Evolutionary conservation across 2,888 invertebrate species (phyloP).

Genomic region (Himalopsyche tibetana): DNA sequence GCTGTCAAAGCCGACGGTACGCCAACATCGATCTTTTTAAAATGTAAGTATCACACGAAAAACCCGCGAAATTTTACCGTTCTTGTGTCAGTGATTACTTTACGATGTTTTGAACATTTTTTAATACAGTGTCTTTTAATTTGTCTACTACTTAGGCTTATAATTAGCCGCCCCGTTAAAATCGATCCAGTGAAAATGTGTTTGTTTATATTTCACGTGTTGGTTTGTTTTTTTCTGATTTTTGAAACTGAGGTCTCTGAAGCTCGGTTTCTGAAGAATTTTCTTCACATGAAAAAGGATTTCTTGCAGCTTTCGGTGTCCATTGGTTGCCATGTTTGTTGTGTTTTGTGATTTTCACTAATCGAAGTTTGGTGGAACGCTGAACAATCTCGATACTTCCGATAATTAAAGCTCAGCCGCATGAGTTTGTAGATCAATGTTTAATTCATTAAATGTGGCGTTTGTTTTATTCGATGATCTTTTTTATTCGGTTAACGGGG

Average conservation of each 20-base stretch:
- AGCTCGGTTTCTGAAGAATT: slow-evolving; percentile 44
- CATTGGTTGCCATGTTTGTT: slow-evolving; percentile 62
- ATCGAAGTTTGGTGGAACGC: neutral
- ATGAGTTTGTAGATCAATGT: neutral
- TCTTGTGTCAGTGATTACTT: slow-evolving; percentile 47
- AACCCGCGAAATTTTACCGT: slow-evolving; percentile 48
- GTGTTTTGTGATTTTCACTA: slow-evolving; percentile 53
- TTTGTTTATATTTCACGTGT: slow-evolving; percentile 60
- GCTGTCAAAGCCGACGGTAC: slow-evolving; percentile 57
- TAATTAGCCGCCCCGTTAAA: slow-evolving; percentile 16
- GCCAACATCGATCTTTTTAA: slow-evolving; percentile 40
- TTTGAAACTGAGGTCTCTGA: slow-evolving; percentile 50
- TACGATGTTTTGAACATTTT: neutral
- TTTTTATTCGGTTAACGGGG: slow-evolving; percentile 31
- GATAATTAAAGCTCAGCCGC: neutral
- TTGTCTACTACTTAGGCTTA: neutral
- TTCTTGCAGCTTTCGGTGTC: slow-evolving; percentile 51
- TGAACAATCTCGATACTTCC: neutral
- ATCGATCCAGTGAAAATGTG: slow-evolving; percentile 45
- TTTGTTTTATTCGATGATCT: neutral
- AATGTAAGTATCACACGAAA: slow-evolving; percentile 41
- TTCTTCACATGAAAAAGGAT: slow-evolving; percentile 22
- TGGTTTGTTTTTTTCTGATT: slow-evolving; percentile 19
- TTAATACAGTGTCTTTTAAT: slow-evolving; percentile 5
- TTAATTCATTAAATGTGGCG: neutral